Evolutionary conservation across 2,113 vertebrate genomes (phyloP), one percentile per base, ranked within the genome.

Genomic region (Pterocles gutturalis): DNA sequence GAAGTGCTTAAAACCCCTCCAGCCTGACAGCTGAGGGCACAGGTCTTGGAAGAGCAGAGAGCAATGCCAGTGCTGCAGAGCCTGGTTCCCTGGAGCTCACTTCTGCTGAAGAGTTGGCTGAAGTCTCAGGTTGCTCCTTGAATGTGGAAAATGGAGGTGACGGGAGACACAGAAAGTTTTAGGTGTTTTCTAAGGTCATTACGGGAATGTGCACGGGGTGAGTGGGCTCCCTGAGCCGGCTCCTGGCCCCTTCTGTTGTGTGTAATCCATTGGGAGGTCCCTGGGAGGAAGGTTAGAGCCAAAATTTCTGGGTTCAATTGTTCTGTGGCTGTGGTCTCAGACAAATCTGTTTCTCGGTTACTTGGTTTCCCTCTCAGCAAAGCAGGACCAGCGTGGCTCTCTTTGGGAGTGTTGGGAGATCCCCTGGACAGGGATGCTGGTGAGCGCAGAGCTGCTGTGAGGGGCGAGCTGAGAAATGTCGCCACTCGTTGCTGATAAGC

Each of bases 141-240:
- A 41, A 54, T 6, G 1, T 15, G 24, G 41, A 65, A 87, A 81
- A 64, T 9, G 11, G 38, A 36, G 49, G 6, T n/a, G n/a, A 55
- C 36, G 51, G 12, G 53, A 77, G n/a, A 17, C 24, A 46, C 15
- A 24, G 60, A 78, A 62, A 26, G 2, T 60, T 87, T 22, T 18
- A 65, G 22, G 7, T 28, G 26, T 9, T 64, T 93, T 54, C 72
- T 46, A 9, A 18, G 38, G 34, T 38, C 29, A 0, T 60, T 71
- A 20, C 0, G 1, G 24, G 29, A 78, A 12, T 0, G 2, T 29
- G 10, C 17, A 38, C 0, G 1, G 36, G 20, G 16, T 1, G 8
- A 78, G 21, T 0, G 0, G 29, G 4, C 54, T 73, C 33, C 8
- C 46, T 1, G 3, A 20, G 46, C 29, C 1, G 9, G 11, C 18